Evolutionary conservation across 2,888 invertebrate genomes (phyloP).

Genomic region (Cephus pygmeus): DNA sequence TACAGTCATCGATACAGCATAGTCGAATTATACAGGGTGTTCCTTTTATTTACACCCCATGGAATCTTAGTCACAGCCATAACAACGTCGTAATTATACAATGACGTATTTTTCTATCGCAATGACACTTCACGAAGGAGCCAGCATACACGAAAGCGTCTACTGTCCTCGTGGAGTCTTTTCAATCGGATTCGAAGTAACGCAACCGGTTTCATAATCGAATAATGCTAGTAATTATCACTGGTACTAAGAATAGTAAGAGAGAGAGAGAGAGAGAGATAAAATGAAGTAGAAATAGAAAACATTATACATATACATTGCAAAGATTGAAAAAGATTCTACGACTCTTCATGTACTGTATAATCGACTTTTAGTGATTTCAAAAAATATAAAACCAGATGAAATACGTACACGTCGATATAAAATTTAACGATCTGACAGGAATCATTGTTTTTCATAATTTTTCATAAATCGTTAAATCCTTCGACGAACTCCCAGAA

Average conservation of each 20-base stretch:
- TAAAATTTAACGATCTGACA: background rate
- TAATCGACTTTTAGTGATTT: too few relatives aligned
- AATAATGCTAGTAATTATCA: background rate
- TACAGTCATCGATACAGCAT: background rate
- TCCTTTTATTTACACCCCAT: background rate
- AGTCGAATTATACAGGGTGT: background rate
- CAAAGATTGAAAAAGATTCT: background rate
- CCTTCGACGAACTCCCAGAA: background rate
- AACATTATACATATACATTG: background rate
- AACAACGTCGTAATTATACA: background rate
- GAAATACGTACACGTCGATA: background rate
- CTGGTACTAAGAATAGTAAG: background rate
- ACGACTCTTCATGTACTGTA: background rate
- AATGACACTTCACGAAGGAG: background rate
- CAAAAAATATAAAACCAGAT: background rate
- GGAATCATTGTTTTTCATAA: background rate
- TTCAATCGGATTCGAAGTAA: background rate
- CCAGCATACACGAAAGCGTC: background rate
- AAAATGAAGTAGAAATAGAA: background rate
- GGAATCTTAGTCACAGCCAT: background rate
- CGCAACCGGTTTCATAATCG: background rate
- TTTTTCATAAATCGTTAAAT: background rate
- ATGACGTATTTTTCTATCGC: background rate
- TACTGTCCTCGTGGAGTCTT: background rate
- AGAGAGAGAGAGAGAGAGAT: background rate